Conservation (phyloP, 2,113 vertebrate species). For the Corvus hawaiiensis region DNA sequence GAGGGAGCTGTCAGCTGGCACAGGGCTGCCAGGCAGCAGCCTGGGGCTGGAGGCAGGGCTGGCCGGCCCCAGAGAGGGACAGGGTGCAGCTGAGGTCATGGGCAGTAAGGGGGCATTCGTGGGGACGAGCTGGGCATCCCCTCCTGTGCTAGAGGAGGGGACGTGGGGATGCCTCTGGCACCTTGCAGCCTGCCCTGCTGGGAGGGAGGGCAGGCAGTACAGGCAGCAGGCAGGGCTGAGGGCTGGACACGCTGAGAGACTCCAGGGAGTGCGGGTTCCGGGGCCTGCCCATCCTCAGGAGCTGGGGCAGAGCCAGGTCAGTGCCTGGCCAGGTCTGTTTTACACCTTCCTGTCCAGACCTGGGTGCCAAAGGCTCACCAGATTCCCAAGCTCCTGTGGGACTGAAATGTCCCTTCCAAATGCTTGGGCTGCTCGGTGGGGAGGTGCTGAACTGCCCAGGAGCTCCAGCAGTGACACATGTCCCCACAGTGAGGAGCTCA, state of each 20-base stretch:
- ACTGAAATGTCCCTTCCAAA: not conserved
- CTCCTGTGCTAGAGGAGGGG: not conserved
- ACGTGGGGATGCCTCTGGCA: rapidly evolving
- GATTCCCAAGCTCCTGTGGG: not conserved
- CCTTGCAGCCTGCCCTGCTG: not conserved
- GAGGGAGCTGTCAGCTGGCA: not conserved
- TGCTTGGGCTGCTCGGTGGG: rapidly evolving
- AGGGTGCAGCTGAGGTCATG: not conserved
- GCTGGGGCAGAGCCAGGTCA: not conserved
- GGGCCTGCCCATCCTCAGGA: not conserved
- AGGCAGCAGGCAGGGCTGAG: not conserved
- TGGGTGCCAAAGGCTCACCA: not conserved
- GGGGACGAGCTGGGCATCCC: rapidly evolving
- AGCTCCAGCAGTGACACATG: rapidly evolving
- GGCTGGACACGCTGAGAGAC: not conserved
- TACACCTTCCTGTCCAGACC: not conserved
- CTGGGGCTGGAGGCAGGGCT: not conserved
- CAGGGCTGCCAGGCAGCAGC: not conserved
- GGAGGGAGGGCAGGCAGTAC: not conserved
- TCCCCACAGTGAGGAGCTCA: not conserved
- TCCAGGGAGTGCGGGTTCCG: rapidly evolving
- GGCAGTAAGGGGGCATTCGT: rapidly evolving
- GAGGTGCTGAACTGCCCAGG: not conserved
- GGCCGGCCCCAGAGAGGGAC: not conserved
- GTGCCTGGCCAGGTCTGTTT: rapidly evolving